Evolutionary conservation across 2,113 vertebrate species (phyloP), one percentile per base, ranked within the genome.

Genomic region (Cephalopholis sonnerati): DNA sequence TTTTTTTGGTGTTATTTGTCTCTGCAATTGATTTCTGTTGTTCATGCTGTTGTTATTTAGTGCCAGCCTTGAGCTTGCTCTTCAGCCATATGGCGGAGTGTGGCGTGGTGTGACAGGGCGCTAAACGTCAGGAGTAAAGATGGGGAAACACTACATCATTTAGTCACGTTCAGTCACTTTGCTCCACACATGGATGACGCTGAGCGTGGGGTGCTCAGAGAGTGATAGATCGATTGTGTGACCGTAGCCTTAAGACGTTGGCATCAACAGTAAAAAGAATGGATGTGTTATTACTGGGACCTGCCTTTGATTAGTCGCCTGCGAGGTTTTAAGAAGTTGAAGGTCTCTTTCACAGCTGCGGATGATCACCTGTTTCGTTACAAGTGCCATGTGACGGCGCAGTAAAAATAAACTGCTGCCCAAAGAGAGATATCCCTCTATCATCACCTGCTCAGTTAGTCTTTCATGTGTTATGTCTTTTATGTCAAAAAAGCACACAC

Each of bases 41-140:
- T 36, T 90, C 75, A 77, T 71, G 87, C 81, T 53, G 59, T 77
- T 86, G 86, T 92, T 92, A 88, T 93, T 91, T 87, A 92, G 89
- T 84, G 77, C 68, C 74, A 79, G 90, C 66, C 84, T 91, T 53
- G 74, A 89, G 77, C 20, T n/a, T 41, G 63, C 80, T 74, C 57
- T 73, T 68, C 50, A 57, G 65, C 57, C 70, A 39, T 77, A 78
- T 81, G 63, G 63, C 41, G 1, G 64, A 64, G 48, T 41, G 29
- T 65, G 71, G 44, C 63, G 7, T 71, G 81, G 78, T 59, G 74
- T 81, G 78, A 89, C 81, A 63, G 72, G 74, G 81, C 4, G 41
- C 73, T 79, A 84, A 91, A 92, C 68, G 4, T 78, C 79, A 79
- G 32, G 53, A 75, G 62, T 39, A 53, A 73, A 72, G 46, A 77